Base-by-base conservation (phyloP, 2,888 invertebrate genomes). In the Zaprionus lineosus region DNA sequence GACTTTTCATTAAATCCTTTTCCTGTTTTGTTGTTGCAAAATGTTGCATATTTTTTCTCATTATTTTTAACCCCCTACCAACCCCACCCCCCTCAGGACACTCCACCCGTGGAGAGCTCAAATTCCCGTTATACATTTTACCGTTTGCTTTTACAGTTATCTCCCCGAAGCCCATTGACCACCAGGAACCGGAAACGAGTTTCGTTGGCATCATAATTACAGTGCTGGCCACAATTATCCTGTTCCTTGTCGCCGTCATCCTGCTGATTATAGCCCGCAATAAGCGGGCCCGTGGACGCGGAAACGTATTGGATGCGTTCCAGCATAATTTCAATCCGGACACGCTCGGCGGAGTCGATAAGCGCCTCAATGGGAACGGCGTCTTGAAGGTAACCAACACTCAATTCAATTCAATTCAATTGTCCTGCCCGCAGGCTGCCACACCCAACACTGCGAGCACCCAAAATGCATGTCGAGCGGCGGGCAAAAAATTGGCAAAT, bases 161-260 rank as follows among this genome's bases (percentile, higher is more conserved):
- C 79, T 88, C 88, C 44, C 91, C 91, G 75, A 91, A 91, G 90
- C 91, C 92, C 89, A 91, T 92, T 86, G 92, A 92, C 84, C 91
- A 91, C 66, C 71, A 48, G 59, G 92, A 92, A 77, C 91, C 91
- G 66, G 92, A 91, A 86, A 91, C 92, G 64, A 92, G 93, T 89
- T 90, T 90, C 63, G 93, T 93, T 76, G 93, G 93, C 65, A 91
- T 93, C 74, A 92, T 94, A 84, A 94, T 94, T 81, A 94, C 94
- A 41, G 92, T 93, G 52, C 91, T 95, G 77, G 93, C 94, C 33
- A 94, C 94, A 44, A 93, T 95, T 78, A 94, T 95, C 82, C 90
- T 95, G 65, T 91, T 95, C 84, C 91, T 94, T 56, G 92, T 94
- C 65, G 93, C 92, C 36, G 93, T 94, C 62, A 94, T 95, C 87